Evolutionary conservation across 2,888 invertebrate genomes (phyloP), one percentile per base, ranked within the genome.

Genomic region (Aphelenchoides bicaudatus): DNA sequence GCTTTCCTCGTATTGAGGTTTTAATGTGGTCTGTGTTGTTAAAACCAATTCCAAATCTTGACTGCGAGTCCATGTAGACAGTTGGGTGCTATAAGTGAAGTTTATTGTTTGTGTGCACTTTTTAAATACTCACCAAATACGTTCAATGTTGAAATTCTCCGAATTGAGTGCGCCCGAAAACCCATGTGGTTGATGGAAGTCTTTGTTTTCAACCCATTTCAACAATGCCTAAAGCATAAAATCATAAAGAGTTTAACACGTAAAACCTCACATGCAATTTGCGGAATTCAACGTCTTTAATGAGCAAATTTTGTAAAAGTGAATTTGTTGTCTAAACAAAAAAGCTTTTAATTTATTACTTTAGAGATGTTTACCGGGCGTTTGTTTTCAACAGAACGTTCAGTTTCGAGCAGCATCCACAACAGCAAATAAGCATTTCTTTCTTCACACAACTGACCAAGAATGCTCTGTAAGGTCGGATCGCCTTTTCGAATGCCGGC

Each of bases 341-440:
- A 34, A 43, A 43, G 23, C 16, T 43, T 34, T 34, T n/a, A 19
- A 43, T 25, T n/a, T 8, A 43, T 25, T 10, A 10, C 43, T 23
- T 61, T 21, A 16, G n/a, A n/a, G n/a, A n/a, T n/a, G n/a, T n/a
- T n/a, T n/a, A n/a, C n/a, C n/a, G n/a, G n/a, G n/a, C n/a, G n/a
- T n/a, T 52, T 48, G 25, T 61, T 23, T 6, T 43, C 29, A 8
- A 47, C 39, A 28, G 48, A 37, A 27, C 28, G 38, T 27, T 63
- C 51, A 3, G 62, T 34, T 19, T 61, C 62, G 29, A 56, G 21
- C n/a, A 56, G 43, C n/a, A 39, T 61, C 8, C 54, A 25, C 10
- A 61, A 21, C 21, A 61, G 43, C 6, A 28, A 23, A 30, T 61
- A 61, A 8, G 61, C 47, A 8, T 63, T 31, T 3, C 54, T 28